Percentiles rank a stretch among this genome's conserved stretches.
Evolutionary conservation across 2,113 vertebrate genomes (phyloP).

Genomic region (Acrocephalus arundinaceus): DNA sequence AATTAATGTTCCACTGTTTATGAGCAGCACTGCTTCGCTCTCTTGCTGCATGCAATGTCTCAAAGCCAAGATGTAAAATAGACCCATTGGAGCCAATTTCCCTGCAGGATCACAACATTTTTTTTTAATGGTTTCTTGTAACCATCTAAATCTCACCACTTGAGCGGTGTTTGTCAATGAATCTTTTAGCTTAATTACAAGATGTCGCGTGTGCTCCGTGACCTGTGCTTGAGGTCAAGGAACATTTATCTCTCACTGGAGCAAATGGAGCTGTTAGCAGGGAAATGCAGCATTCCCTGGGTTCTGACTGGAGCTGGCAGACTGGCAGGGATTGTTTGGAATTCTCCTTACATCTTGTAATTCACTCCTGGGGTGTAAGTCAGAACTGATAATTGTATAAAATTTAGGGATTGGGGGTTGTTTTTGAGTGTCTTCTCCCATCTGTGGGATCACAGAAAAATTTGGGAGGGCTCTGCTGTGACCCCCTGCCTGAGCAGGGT

Average conservation of each 20-base stretch:
- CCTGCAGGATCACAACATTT: slow-evolving; percentile 23
- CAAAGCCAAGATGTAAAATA: slow-evolving; percentile 10
- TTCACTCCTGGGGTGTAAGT: not conserved
- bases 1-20: slow-evolving; percentile 52
- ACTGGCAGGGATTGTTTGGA: not conserved
- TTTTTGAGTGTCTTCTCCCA: not conserved
- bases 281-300: not conserved
- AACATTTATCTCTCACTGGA: slow-evolving; percentile 21
- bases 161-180: slow-evolving; percentile 38
- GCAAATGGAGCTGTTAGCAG: not conserved
- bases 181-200: slow-evolving; percentile 55
- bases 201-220: not conserved
- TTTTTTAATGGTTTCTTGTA: slow-evolving; percentile 50
- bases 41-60: not conserved
- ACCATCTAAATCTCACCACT: not conserved
- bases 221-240: slow-evolving; percentile 27
- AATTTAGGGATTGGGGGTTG: not conserved
- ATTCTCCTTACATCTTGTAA: not conserved
- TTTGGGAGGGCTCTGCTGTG: not conserved
- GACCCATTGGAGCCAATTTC: slow-evolving; percentile 33
- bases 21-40: not conserved
- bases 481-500: not conserved
- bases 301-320: not conserved
- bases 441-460: not conserved
- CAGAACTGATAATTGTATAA: not conserved